phyloP scores from a whole-genome alignment of 2,888 invertebrate species.

The Drosophila nr. fundita region DNA sequence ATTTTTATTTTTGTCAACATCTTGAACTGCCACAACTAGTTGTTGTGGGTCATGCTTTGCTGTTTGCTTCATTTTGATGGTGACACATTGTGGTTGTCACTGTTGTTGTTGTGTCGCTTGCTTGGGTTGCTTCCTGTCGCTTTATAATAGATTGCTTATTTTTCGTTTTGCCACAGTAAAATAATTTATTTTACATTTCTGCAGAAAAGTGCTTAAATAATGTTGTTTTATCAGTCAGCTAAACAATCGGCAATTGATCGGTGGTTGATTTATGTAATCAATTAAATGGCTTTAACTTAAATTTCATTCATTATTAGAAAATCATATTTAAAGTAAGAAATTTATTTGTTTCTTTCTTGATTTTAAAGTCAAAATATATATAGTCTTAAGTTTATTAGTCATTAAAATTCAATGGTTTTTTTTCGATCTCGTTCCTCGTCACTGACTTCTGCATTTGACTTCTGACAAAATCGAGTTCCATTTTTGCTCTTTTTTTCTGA shows the following conservation, averaged over 20 bases:
- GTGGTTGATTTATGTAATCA: neutral
- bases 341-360: too few species aligned
- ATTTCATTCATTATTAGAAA: neutral
- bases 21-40: constrained; percentile 55
- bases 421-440: constrained; percentile 7
- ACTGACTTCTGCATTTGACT: constrained; percentile 4
- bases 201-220: constrained; percentile 36
- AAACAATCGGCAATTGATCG: constrained; percentile 2
- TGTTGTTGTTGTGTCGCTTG: constrained; percentile 21
- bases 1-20: constrained; percentile 20
- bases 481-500: constrained; percentile 25
- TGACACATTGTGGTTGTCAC: constrained; percentile 59
- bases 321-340: neutral
- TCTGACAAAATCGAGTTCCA: constrained; percentile 15
- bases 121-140: constrained; percentile 34
- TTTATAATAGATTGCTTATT: constrained; percentile 60
- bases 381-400: neutral
- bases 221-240: neutral
- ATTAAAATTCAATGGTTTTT: neutral
- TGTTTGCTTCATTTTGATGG: constrained; percentile 48
- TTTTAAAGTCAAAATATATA: neutral
- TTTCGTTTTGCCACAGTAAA: constrained; percentile 39
- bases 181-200: constrained; percentile 41
- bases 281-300: neutral
- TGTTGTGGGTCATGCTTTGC: constrained; percentile 60